These are phyloP conservation scores for Manis crassicaudata DNA, from an alignment of 2,797 vertebrate genomes.

Conservation along the genomic window DNA sequence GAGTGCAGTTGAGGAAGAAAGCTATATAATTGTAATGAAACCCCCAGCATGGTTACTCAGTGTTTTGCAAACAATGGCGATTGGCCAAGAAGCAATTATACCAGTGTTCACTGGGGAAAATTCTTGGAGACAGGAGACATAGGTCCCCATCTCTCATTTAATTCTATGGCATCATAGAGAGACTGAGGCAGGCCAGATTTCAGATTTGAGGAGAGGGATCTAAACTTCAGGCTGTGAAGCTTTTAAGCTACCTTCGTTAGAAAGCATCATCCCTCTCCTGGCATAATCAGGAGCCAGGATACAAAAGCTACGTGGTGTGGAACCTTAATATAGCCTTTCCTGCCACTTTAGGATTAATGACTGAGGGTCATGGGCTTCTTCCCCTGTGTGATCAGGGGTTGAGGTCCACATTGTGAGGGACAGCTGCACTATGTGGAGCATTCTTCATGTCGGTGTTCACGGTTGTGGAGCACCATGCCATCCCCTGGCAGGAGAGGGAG, in stretches of 20 bases:
- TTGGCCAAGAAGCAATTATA: not conserved
- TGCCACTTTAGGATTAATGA: not conserved
- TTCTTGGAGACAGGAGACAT: not conserved
- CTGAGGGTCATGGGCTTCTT: not conserved
- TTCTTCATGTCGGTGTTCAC: not conserved
- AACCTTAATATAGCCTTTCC: not conserved
- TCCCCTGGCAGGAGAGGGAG: not conserved
- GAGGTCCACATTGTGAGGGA: not conserved
- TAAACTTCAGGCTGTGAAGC: not conserved
- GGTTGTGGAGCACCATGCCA: not conserved
- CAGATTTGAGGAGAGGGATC: not conserved
- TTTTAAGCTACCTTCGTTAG: constrained; percentile 1
- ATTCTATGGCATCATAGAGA: not conserved
- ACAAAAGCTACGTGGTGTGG: not conserved
- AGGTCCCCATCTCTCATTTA: not conserved
- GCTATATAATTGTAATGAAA: not conserved
- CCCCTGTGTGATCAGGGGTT: not conserved
- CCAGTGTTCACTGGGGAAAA: not conserved
- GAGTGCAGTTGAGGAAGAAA: not conserved
- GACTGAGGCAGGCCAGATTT: not conserved
- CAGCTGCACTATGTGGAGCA: not conserved
- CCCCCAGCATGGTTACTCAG: not conserved
- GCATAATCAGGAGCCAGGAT: not conserved
- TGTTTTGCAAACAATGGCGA: not conserved
- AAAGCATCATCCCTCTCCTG: not conserved